phyloP scores from a whole-genome alignment of 2,888 invertebrate genomes.

The Microchrysa polita region DNA sequence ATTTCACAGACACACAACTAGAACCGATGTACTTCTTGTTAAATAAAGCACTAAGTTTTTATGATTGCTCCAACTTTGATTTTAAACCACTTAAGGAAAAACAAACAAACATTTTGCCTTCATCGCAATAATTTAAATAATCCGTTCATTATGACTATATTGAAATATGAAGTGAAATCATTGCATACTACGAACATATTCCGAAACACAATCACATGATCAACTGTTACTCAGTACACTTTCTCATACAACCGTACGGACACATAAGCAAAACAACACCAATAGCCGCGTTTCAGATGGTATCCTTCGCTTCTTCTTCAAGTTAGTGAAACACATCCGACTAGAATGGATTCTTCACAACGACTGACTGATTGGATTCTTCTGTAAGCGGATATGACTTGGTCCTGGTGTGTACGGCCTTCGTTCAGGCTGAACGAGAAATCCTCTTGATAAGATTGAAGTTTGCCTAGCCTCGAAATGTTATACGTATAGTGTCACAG shows the following conservation, averaged over 20 bases:
- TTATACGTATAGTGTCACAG: neutral
- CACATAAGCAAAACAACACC: neutral
- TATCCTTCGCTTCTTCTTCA: neutral
- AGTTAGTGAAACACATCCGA: neutral
- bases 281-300: neutral
- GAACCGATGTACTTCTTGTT: too few relatives aligned
- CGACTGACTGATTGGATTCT: conserved; percentile 14
- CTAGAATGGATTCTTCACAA: conserved; percentile 10
- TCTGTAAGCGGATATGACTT: neutral
- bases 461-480: neutral
- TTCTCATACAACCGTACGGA: neutral
- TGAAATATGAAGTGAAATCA: too few relatives aligned
- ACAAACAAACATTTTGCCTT: too few relatives aligned
- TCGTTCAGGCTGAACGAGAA: conserved; percentile 11
- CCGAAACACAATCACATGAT: too few relatives aligned
- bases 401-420: conserved; percentile 12
- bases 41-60: too few relatives aligned
- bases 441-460: neutral
- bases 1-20: too few relatives aligned
- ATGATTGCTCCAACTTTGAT: too few relatives aligned
- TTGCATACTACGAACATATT: too few relatives aligned
- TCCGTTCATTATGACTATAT: too few relatives aligned
- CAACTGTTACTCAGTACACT: conserved; percentile 19
- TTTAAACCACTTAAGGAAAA: too few relatives aligned
- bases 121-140: too few relatives aligned